phyloP scores from a whole-genome alignment of 1,140 invertebrate genomes.

The Calephelis virginiensis region DNA sequence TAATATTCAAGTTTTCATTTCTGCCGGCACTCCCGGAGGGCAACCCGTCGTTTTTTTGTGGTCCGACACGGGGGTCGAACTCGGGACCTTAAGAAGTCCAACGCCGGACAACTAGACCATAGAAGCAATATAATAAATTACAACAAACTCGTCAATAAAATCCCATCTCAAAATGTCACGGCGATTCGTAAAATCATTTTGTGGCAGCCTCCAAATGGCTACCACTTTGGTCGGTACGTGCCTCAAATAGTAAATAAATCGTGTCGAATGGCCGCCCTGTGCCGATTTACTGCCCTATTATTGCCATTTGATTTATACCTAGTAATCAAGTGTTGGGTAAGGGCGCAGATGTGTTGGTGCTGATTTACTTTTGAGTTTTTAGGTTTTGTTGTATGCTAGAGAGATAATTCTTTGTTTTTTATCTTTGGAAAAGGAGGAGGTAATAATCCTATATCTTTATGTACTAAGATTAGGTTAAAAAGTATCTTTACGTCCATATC shows the following conservation, averaged over 20 bases:
- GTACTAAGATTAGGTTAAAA: too few species aligned
- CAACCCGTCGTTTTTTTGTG: too few species aligned
- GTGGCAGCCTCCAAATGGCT: constrained; percentile 49
- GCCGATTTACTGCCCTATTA: constrained; percentile 48
- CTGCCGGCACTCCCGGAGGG: too few species aligned
- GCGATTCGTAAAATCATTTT: constrained; percentile 47
- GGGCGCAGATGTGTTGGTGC: constrained; percentile 18
- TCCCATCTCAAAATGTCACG: constrained; percentile 46
- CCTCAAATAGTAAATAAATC: constrained; percentile 64
- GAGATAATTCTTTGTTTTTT: too few species aligned
- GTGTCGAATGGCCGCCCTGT: constrained; percentile 39
- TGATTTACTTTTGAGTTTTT: constrained; percentile 22
- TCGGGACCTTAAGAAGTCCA: too few species aligned
- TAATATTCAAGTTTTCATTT: too few species aligned
- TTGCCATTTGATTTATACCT: constrained; percentile 54
- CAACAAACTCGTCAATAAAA: constrained; percentile 37
- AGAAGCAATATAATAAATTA: constrained; percentile 4
- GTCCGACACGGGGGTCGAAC: too few species aligned
- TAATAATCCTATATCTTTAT: too few species aligned
- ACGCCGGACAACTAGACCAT: too few species aligned
- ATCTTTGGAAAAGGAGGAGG: too few species aligned
- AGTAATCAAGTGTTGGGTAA: constrained; percentile 45
- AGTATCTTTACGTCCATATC: too few species aligned
- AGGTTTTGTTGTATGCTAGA: constrained; percentile 6
- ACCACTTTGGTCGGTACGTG: constrained; percentile 54